Base-by-base conservation (phyloP, 2,797 vertebrate genomes). In the Lepus oiostolus region DNA sequence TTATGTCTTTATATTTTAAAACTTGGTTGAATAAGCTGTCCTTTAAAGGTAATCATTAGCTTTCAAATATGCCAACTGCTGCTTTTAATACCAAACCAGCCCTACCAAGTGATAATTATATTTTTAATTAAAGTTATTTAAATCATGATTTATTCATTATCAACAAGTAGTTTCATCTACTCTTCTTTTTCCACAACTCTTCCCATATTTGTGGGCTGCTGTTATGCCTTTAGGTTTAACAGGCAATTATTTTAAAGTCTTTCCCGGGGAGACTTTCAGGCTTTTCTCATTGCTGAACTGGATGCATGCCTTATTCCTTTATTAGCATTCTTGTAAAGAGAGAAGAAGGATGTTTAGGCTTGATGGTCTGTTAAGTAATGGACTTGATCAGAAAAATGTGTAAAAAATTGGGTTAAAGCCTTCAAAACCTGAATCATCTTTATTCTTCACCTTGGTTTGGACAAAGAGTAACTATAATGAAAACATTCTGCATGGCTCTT, bases 1-100 rank as follows among this genome's bases (percentile, higher is more conserved):
- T 93, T 89, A 38, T 38, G 12, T 74, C 71, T 84, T 77, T 87
- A 87, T n/a, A 67, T 80, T 87, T 95, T 94, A 62, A 75, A 85
- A 93, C 71, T 42, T 90, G 77, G 54, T 22, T 30, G 0, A 85
- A 52, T 95, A 85, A 60, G 75, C 5, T 80, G 1, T 80, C 32
- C 42, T 88, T 93, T 85, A 42, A 93, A 85, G 65, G 60, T 80
- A 92, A 86, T 52, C 47, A 35, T 84, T 16, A 83, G 16, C 74
- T 92, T 50, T 88, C 42, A 92, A 52, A 72, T 54, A 84, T 67
- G 81, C n/a, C 28, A 67, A 4, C 38, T 88, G 21, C 58, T 82
- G 8, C 26, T 92, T 88, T 88, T 13, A 26, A 4, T 79, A 54
- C 32, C 47, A 90, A 50, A n/a, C 28, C 75, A 71, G 0, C 52